These are phyloP conservation scores for Phymatocera aterrima DNA, from an alignment of 2,888 invertebrate genomes.

Conservation along the genomic window DNA sequence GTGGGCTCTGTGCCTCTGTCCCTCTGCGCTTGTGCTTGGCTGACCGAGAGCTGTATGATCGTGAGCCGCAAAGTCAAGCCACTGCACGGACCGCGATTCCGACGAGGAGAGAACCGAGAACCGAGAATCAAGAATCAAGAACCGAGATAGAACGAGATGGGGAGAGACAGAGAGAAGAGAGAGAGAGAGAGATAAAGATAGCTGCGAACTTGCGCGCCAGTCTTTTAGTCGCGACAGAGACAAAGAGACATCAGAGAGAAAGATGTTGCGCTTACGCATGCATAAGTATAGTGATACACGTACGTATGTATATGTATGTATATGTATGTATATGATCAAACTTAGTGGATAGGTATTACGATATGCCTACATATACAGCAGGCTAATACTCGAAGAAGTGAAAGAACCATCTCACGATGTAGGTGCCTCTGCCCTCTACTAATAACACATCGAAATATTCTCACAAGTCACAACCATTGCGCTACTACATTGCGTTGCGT, in stretches of 20 bases:
- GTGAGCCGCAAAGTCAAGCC: constrained; percentile 18
- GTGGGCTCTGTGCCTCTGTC: not conserved
- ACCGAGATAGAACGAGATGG: constrained; percentile 47
- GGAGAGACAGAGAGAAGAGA: constrained; percentile 38
- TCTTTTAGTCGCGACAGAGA: constrained; percentile 37
- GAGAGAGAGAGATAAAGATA: constrained; percentile 43
- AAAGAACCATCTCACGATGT: no score
- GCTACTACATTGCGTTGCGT: no score
- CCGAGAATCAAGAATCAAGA: constrained; percentile 45
- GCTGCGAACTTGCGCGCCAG: constrained; percentile 13
- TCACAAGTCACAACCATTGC: no score
- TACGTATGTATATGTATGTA: not conserved
- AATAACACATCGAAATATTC: no score
- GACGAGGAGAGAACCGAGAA: constrained; percentile 1
- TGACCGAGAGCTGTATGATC: not conserved
- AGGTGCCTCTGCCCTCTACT: no score
- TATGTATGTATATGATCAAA: no score
- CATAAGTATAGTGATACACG: not conserved
- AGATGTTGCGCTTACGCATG: not conserved
- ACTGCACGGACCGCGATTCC: not conserved
- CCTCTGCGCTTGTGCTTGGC: not conserved
- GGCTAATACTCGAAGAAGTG: no score
- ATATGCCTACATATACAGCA: no score
- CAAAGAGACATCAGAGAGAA: not conserved
- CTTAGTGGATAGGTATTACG: no score